phyloP scores from a whole-genome alignment of 1,140 invertebrate species.

The Asobara japonica region DNA sequence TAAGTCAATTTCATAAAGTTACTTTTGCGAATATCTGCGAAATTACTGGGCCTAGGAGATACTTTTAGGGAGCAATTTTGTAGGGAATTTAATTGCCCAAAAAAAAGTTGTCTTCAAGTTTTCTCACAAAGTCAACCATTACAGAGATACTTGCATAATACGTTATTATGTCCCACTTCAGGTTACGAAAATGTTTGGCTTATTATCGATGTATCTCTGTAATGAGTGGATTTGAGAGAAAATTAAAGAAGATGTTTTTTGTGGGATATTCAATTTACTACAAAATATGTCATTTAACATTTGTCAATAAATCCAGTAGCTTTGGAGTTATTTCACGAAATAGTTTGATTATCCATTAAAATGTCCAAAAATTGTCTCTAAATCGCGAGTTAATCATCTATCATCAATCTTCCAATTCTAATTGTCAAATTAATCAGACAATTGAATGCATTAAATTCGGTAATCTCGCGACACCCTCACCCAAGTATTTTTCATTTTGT shows the following conservation, averaged over 20 bases:
- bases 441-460: not conserved
- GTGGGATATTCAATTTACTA: too few species aligned
- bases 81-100: too few species aligned
- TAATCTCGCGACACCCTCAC: not conserved
- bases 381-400: not conserved
- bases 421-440: not conserved
- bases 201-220: not conserved
- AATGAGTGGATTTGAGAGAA: not conserved
- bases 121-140: not conserved
- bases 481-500: conserved; percentile 56
- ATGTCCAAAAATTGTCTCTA: not conserved
- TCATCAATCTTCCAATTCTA: not conserved
- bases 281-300: not conserved
- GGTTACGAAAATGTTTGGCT: not conserved
- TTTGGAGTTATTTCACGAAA: not conserved
- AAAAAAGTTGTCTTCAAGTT: not conserved
- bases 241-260: not conserved
- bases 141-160: not conserved
- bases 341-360: not conserved
- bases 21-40: not conserved
- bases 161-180: not conserved
- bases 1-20: not conserved
- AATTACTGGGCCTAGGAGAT: not conserved
- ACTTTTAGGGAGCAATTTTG: not conserved
- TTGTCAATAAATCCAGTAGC: not conserved